These are phyloP conservation scores for Chaetops frenatus DNA, from an alignment of 2,113 vertebrate genomes.

Conservation along the genomic window DNA sequence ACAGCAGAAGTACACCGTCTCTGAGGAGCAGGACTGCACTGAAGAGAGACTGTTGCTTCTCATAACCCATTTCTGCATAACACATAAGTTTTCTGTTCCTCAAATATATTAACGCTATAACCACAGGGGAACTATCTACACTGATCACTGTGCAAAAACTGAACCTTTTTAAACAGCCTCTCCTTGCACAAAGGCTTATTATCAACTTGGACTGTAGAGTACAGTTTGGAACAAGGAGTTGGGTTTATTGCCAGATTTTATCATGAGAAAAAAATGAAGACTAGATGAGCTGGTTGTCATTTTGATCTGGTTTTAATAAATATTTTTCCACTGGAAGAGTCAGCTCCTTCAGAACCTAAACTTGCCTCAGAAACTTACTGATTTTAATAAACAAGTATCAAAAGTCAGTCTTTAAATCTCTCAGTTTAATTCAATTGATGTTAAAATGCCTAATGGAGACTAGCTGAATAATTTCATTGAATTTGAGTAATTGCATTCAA, in stretches of 20 bases:
- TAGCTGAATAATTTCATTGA: conserved; percentile 1
- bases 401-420: conserved; percentile 30
- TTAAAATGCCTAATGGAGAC: conserved; percentile 5
- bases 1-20: background rate
- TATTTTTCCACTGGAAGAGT: background rate
- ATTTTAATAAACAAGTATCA: conserved; percentile 29
- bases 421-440: conserved; percentile 4
- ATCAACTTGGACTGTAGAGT: background rate
- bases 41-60: background rate
- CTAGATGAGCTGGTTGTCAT: background rate
- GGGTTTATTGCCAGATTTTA: background rate
- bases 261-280: background rate
- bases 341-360: background rate
- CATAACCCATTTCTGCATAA: background rate
- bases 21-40: background rate
- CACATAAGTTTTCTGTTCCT: background rate
- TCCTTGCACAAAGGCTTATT: background rate
- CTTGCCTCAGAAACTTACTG: background rate
- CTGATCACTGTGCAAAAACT: background rate
- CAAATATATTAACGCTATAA: background rate
- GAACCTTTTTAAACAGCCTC: background rate
- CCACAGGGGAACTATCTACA: background rate
- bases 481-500: background rate
- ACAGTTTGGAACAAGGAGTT: background rate
- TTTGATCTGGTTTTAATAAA: background rate